Evolutionary conservation across 2,797 vertebrate genomes (phyloP).

Genomic region (Syngnathus rostellatus): DNA sequence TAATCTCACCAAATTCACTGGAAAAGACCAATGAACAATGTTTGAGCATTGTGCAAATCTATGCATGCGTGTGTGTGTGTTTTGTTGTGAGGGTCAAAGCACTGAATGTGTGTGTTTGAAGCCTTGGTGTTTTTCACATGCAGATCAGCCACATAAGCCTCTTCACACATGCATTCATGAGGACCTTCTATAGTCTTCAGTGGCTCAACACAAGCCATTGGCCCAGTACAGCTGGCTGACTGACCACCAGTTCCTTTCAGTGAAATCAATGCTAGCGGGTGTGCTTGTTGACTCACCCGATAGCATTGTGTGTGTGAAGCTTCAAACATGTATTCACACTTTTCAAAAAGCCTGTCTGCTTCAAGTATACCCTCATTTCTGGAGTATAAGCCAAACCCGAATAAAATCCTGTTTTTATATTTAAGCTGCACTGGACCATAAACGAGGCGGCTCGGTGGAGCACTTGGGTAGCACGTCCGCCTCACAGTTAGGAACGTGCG

Average conservation of each 20-base stretch:
- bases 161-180: slow-evolving; percentile 48
- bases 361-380: no score
- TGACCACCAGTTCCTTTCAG: slow-evolving; percentile 46
- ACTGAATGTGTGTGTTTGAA: background rate
- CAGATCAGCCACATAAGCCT: slow-evolving; percentile 57
- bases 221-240: slow-evolving; percentile 25
- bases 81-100: slow-evolving; percentile 41
- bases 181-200: slow-evolving; percentile 41
- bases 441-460: no score
- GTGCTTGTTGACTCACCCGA: slow-evolving; percentile 51
- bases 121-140: slow-evolving; percentile 55
- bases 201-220: slow-evolving; percentile 50
- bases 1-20: slow-evolving; percentile 18
- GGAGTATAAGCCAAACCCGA: no score
- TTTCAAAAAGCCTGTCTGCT: background rate
- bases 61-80: slow-evolving; percentile 16
- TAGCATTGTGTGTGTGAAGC: slow-evolving; percentile 19
- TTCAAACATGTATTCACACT: slow-evolving; percentile 1
- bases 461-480: no score
- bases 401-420: no score
- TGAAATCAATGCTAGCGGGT: slow-evolving; percentile 13
- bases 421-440: no score
- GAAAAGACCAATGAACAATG: slow-evolving; percentile 14
- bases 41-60: background rate
- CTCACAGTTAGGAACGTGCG: no score